Base-by-base conservation (phyloP, 2,888 invertebrate species). In the Melipona beecheii region DNA sequence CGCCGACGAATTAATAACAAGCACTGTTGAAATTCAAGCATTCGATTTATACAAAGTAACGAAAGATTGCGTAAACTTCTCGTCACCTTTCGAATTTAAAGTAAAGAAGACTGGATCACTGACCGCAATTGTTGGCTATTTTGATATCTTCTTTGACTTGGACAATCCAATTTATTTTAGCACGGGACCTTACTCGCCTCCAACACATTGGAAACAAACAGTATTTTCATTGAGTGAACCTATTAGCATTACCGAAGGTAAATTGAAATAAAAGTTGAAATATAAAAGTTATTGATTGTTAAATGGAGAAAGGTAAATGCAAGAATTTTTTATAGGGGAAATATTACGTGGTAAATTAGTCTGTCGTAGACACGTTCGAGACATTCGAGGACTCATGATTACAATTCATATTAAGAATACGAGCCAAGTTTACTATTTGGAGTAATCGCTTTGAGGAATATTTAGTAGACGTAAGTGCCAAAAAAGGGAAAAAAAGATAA, bases 131-230 rank as follows among this genome's bases (percentile, higher is more conserved):
- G 97, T 97, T 78, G 99, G 98, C 13, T 99, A 98, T 95, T 99
- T 99, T 95, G 98, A 99, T 94, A 97, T 97, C 49, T 97, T 96
- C 92, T 98, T 99, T 94, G 97, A 97, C 91, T 94, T 97, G 76
- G 96, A 96, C 2, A 95, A 96, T 87, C 94, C 95, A 21, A 95
- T 98, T 11, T 94, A 95, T 5, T 97, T 99, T 91, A 97, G 97
- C 73, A 99, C 99, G 0, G 97, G 97, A 1, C 98, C 99, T 4
- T 95, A 96, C 60, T 95, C 95, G 0, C 95, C 96, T 0, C 95
- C 96, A 36, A 99, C 99, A 0, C 99, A 99, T 95, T 99, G 99
- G 99, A 98, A 98, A 93, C 99, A 99, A 94, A 98, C 98, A 0
- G 96, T 98, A 2, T 98, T 99, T 94, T 97, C 97, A 92, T 95